Percentiles rank a stretch among this genome's conserved stretches.
Conservation (phyloP, 2,888 invertebrate genomes). For the Caenorhabditis sp. region DNA sequence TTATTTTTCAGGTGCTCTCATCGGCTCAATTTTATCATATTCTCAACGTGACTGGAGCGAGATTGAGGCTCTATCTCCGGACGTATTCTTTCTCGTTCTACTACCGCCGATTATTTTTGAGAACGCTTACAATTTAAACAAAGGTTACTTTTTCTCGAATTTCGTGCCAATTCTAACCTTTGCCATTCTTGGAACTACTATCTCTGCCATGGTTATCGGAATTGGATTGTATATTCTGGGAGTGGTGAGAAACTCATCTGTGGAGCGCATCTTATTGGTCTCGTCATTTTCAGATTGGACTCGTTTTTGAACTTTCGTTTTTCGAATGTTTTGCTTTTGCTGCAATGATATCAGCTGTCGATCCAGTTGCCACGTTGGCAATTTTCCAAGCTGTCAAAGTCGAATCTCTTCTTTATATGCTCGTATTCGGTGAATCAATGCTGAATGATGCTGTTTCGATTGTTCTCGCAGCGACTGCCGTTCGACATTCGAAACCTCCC, state of each 20-base stretch:
- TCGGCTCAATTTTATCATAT: slow-evolving; percentile 63
- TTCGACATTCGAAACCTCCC: slow-evolving; percentile 43
- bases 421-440: slow-evolving; percentile 95
- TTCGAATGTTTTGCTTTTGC: slow-evolving; percentile 99
- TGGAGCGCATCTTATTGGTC: too few species aligned
- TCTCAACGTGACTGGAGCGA: slow-evolving; percentile 66
- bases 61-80: slow-evolving; percentile 72
- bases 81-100: slow-evolving; percentile 93
- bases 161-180: slow-evolving; percentile 98
- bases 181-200: slow-evolving; percentile 94
- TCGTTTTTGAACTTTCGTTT: slow-evolving; percentile 88
- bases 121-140: slow-evolving; percentile 97
- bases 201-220: slow-evolving; percentile 95
- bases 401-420: slow-evolving; percentile 97
- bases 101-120: slow-evolving; percentile 99
- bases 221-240: slow-evolving; percentile 94
- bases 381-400: slow-evolving; percentile 86
- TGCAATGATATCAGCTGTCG: slow-evolving; percentile 95
- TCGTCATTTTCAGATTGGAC: slow-evolving; percentile 75
- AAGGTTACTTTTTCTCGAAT: slow-evolving; percentile 82
- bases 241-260: slow-evolving; percentile 75
- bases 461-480: slow-evolving; percentile 83
- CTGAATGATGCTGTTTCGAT: slow-evolving; percentile 98
- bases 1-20: slow-evolving; percentile 56
- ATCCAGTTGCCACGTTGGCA: slow-evolving; percentile 97